Conservation (phyloP, 64 coral and sea anemone genomes). For the Actinia tenebrosa region DNA sequence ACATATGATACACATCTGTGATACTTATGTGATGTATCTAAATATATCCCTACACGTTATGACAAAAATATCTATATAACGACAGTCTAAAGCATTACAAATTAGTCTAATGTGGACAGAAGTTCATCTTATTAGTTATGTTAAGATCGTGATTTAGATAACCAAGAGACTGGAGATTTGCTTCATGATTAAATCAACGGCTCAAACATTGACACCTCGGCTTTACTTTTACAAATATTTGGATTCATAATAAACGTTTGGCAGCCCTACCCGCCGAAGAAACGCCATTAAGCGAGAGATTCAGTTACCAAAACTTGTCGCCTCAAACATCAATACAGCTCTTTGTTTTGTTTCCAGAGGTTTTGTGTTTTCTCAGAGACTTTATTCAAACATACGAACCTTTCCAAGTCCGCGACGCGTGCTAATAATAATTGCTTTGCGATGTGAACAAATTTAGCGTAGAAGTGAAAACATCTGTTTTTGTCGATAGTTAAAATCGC, state of each 20-base stretch:
- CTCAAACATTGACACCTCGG: not conserved
- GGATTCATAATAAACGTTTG: not conserved
- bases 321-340: not conserved
- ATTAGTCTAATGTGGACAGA: not conserved
- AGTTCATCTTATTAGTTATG: not conserved
- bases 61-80: not conserved
- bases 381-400: not conserved
- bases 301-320: not conserved
- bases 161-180: not conserved
- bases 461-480: not conserved
- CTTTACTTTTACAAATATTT: not conserved
- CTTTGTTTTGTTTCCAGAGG: not conserved
- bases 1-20: not conserved
- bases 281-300: not conserved
- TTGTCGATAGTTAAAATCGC: not conserved
- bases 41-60: not conserved
- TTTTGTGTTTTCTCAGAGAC: not conserved
- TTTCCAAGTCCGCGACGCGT: not conserved
- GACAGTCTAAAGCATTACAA: not conserved
- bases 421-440: not conserved
- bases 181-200: not conserved
- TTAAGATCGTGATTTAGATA: constrained; percentile 13
- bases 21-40: not conserved
- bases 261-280: not conserved
- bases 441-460: not conserved